A percentile compares a stretch with the other conserved stretches of the same genome.
Conservation (phyloP, 1,140 invertebrate species). For the Drosophila triauraria region DNA sequence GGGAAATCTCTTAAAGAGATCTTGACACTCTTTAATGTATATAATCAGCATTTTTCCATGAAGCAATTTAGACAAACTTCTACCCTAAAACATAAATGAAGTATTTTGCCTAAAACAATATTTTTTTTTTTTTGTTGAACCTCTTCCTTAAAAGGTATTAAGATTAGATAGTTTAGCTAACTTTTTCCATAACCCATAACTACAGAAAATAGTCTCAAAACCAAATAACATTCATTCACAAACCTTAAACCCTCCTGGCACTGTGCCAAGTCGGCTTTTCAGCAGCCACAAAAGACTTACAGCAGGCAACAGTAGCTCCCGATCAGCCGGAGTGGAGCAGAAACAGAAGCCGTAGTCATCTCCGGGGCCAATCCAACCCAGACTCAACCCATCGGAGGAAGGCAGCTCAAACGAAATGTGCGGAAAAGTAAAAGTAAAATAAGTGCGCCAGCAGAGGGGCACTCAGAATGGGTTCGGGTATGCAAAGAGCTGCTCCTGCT, state of each 20-base stretch:
- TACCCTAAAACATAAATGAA: no score
- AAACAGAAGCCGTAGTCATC: constrained; percentile 37
- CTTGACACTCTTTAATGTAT: background rate
- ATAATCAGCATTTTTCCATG: no score
- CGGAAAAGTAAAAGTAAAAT: constrained; percentile 79
- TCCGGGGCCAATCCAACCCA: constrained; percentile 24
- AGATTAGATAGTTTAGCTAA: no score
- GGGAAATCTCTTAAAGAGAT: background rate
- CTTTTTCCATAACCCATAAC: no score
- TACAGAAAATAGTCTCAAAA: no score
- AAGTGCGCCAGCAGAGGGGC: constrained; percentile 44
- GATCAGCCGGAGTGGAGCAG: constrained; percentile 20
- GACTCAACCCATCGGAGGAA: constrained; percentile 19
- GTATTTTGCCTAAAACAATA: no score
- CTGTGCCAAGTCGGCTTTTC: constrained; percentile 38
- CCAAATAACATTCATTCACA: no score
- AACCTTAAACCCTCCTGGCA: constrained; percentile 3
- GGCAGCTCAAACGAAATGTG: constrained; percentile 44
- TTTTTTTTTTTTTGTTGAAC: no score
- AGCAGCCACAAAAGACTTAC: constrained; percentile 24
- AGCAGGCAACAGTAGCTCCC: constrained; percentile 31
- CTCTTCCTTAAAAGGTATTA: no score
- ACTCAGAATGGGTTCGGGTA: constrained; percentile 30
- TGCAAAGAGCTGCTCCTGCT: constrained; percentile 41
- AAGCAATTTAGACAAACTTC: no score